Conservation (phyloP, 2,797 vertebrate genomes). For the Acanthurus lineatus region DNA sequence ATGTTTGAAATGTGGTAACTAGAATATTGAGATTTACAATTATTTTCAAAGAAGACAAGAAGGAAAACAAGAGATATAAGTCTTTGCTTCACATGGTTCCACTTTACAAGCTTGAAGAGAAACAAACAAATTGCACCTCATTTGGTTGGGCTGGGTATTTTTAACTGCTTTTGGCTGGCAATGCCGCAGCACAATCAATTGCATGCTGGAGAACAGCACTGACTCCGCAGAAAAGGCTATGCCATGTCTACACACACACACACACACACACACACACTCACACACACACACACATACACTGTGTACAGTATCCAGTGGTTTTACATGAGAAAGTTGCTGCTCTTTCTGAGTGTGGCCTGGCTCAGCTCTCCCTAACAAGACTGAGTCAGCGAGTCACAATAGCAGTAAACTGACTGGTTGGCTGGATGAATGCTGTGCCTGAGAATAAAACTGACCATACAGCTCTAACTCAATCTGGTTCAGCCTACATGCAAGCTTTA, state of each 20-base stretch:
- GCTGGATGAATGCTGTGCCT: constrained; percentile 29
- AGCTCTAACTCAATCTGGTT: constrained; percentile 9
- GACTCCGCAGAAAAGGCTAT: constrained; percentile 74
- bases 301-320: constrained; percentile 69
- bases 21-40: constrained; percentile 83
- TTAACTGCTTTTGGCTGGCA: constrained; percentile 84
- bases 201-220: constrained; percentile 74
- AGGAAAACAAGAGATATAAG: constrained; percentile 77
- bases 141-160: constrained; percentile 83
- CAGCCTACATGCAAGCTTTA: not conserved
- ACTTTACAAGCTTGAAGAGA: constrained; percentile 86
- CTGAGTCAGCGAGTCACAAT: constrained; percentile 69
- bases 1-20: constrained; percentile 84
- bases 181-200: constrained; percentile 80
- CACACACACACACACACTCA: constrained; percentile 12
- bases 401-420: constrained; percentile 50
- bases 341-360: constrained; percentile 70
- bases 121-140: constrained; percentile 89
- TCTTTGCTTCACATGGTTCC: constrained; percentile 85
- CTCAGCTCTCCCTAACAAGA: constrained; percentile 62
- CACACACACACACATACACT: constrained; percentile 12
- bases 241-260: constrained; percentile 41
- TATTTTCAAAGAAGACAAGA: constrained; percentile 78
- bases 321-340: constrained; percentile 70
- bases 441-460: constrained; percentile 34